Evolutionary conservation across 1,140 invertebrate genomes (phyloP), one percentile per base, ranked within the genome.

Genomic region (Lepidurus arcticus): DNA sequence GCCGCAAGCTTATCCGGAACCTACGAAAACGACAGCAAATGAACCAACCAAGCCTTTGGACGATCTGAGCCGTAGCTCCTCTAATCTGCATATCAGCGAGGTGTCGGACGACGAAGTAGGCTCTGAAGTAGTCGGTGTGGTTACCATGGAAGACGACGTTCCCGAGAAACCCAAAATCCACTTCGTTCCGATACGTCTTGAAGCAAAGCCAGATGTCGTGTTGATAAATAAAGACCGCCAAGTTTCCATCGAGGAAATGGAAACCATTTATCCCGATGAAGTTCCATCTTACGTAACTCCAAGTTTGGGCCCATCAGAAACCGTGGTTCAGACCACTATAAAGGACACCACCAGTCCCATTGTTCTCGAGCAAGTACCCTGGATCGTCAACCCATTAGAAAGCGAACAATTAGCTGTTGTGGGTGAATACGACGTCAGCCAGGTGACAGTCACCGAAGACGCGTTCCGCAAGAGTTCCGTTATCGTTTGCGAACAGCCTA

Each of bases 361-460:
- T 24, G 42, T 16, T 16, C 6, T 78, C 42, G 78, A 78, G 34
- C 78, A 78, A 34, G 43, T 74, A 24, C 42, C 73, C 0, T 78
- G 78, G 73, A 78, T 80, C 7, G 79, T 80, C 42, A 73, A 78
- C 11, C 76, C 79, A 13, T 42, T 75, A 5, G 79, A 42, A 1
- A 77, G 79, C 34, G 76, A 80, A 44, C 34, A 76, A 43, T n/a
- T 44, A 8, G 16, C 47, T 47, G n/a, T 78, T 5, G 79, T 77
- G 11, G 44, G 76, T 8, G 79, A 80, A 47, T 80, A 80, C 34
- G 79, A 80, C 24, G 44, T 80, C 34, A 80, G 77, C 47, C 73
- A 73, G n/a, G 79, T 80, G n/a, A 73, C 76, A 42, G 74, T 74
- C 16, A 43, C 73, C 4, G 78, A 78, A n/a, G 79, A 80, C 34